phyloP scores from a whole-genome alignment of 2,113 vertebrate genomes.

The Asarcornis scutulata region DNA sequence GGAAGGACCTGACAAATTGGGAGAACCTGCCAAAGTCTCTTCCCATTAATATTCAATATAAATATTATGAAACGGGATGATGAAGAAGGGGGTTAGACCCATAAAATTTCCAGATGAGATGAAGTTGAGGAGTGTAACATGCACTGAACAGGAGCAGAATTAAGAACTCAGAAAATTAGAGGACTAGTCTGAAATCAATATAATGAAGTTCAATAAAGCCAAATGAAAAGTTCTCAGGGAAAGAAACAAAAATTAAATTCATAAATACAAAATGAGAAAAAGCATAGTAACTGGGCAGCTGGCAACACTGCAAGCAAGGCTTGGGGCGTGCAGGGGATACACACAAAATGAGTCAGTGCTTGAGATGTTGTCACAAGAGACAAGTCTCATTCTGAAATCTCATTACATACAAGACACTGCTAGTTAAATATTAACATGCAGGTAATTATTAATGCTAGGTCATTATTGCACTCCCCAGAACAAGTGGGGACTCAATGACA shows the following conservation, averaged over 20 bases:
- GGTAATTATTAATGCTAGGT: not conserved
- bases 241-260: not conserved
- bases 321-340: not conserved
- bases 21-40: not conserved
- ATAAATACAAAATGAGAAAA: not conserved
- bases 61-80: not conserved
- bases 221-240: not conserved
- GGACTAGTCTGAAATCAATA: not conserved
- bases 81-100: not conserved
- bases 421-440: conserved; percentile 6
- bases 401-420: not conserved
- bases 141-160: not conserved
- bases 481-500: not conserved
- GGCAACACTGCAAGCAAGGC: not conserved
- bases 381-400: not conserved
- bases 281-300: not conserved
- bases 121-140: not conserved
- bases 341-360: not conserved
- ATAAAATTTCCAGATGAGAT: not conserved
- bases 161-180: not conserved
- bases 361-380: not conserved
- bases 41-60: not conserved
- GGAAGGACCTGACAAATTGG: not conserved
- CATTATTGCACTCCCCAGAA: not conserved
- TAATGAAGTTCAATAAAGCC: not conserved